Conservation (phyloP, 2,888 invertebrate species). For the Epicampocera succincta region DNA sequence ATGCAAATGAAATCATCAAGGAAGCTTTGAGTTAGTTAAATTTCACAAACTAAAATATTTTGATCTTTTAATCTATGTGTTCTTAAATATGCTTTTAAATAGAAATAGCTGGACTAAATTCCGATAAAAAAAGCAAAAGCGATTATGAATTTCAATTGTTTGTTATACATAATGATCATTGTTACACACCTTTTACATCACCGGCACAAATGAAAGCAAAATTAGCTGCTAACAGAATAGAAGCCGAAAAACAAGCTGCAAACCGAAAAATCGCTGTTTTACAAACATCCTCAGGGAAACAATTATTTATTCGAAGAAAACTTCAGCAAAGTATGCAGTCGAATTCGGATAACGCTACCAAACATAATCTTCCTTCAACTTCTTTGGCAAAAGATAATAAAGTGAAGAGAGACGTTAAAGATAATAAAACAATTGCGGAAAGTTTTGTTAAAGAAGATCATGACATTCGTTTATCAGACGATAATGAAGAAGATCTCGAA, state of each 20-base stretch:
- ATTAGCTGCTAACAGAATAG: constrained; percentile 73
- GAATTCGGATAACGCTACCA: constrained; percentile 40
- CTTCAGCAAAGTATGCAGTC: constrained; percentile 10
- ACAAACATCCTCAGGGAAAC: constrained; percentile 44
- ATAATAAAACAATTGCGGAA: constrained; percentile 10
- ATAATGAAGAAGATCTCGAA: constrained; percentile 70
- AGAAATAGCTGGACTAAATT: constrained; percentile 79
- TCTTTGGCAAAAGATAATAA: constrained; percentile 41
- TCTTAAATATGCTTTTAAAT: constrained; percentile 40
- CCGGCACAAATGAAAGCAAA: constrained; percentile 83
- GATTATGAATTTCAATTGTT: constrained; percentile 79
- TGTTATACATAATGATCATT: constrained; percentile 89
- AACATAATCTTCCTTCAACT: constrained; percentile 8
- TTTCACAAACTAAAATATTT: not conserved
- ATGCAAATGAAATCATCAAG: constrained; percentile 81
- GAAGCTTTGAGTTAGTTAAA: constrained; percentile 81
- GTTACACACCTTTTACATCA: constrained; percentile 88
- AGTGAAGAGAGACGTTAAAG: constrained; percentile 45
- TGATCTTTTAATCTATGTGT: not conserved
- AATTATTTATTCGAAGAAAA: constrained; percentile 47
- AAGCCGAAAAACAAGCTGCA: constrained; percentile 72
- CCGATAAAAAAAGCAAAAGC: constrained; percentile 77
- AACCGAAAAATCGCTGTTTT: constrained; percentile 74
- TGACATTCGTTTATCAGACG: constrained; percentile 72
- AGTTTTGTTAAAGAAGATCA: constrained; percentile 72